Conservation (phyloP, 2,797 vertebrate genomes). For the Myotis daubentonii region DNA sequence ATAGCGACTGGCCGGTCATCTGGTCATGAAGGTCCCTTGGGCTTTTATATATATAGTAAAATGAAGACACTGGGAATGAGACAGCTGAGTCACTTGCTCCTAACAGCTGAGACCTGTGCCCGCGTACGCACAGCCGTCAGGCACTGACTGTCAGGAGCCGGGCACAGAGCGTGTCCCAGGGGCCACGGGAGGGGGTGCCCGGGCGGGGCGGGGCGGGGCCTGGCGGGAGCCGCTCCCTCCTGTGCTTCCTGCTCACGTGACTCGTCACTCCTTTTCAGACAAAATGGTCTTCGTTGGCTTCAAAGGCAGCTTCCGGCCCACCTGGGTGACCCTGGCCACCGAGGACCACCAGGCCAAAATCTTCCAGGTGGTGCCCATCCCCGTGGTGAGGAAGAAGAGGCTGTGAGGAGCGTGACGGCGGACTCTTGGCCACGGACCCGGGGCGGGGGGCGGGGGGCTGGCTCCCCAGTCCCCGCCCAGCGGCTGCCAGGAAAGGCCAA, state of each 20-base stretch:
- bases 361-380: conserved; percentile 94
- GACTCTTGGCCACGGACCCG: conserved; percentile 73
- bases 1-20: too few species aligned
- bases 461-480: neutral
- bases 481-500: neutral
- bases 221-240: fast-evolving
- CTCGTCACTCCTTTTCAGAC: conserved; percentile 85
- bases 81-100: neutral
- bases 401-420: conserved; percentile 86
- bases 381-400: conserved; percentile 92
- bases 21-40: too few species aligned
- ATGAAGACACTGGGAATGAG: neutral
- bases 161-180: neutral
- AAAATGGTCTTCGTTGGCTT: conserved; percentile 94
- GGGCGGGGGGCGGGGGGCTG: conserved; percentile 49
- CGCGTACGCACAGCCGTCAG: fast-evolving
- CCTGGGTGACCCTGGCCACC: conserved; percentile 92
- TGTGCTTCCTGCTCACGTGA: fast-evolving
- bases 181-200: fast-evolving
- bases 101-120: neutral
- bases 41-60: too few species aligned
- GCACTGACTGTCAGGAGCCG: too few species aligned
- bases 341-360: conserved; percentile 90
- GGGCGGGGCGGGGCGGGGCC: fast-evolving
- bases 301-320: conserved; percentile 92